phyloP scores from a whole-genome alignment of 2,113 vertebrate genomes.

The Esox niger region DNA sequence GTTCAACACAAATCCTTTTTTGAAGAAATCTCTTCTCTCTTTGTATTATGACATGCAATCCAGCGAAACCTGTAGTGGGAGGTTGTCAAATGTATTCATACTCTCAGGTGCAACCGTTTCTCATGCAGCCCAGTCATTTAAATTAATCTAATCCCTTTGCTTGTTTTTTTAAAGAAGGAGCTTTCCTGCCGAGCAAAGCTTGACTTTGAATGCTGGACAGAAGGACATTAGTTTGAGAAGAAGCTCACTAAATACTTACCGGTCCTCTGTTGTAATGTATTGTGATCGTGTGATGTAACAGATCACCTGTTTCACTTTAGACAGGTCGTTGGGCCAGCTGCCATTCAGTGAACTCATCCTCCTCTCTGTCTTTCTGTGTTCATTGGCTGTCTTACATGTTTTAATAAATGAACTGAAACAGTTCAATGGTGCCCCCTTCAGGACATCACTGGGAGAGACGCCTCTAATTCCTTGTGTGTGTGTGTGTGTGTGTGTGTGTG shows the following conservation, averaged over 20 bases:
- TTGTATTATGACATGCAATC: not conserved
- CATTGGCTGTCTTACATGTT: not conserved
- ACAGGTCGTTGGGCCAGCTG: not conserved
- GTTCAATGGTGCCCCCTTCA: constrained; percentile 85
- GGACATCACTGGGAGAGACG: constrained; percentile 44
- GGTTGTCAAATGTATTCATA: no score
- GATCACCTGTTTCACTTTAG: not conserved
- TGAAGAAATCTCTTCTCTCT: not conserved
- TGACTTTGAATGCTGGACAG: no score
- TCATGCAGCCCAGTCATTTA: no score
- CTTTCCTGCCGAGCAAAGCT: no score
- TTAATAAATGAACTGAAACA: constrained; percentile 47
- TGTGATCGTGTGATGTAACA: not conserved
- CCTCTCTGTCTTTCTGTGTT: constrained; percentile 1
- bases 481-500: not conserved
- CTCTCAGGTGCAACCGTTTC: no score
- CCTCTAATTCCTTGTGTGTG: not conserved
- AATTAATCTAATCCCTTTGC: no score
- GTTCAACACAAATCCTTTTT: not conserved
- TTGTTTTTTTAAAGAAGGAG: no score
- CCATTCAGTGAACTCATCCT: not conserved
- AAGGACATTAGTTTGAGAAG: no score
- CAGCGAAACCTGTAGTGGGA: not conserved
- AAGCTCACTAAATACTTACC: no score
- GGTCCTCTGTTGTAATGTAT: not conserved